Conservation (phyloP, 2,888 invertebrate genomes). For the Automeris io region DNA sequence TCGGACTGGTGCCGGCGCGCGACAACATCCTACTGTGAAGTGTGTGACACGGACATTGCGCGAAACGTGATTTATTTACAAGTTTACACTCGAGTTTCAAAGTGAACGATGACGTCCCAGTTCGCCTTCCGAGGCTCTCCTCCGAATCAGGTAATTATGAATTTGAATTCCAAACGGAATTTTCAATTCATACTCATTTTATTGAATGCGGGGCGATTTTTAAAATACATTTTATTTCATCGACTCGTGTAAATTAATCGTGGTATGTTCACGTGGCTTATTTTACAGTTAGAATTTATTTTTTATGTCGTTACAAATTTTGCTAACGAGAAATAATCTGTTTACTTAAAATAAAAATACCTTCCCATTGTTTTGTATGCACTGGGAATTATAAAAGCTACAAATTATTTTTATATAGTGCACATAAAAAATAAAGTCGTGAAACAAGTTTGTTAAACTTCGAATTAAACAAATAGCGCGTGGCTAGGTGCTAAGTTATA, state of each 20-base stretch:
- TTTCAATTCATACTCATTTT: conserved; percentile 15
- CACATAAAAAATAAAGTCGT: too few species aligned
- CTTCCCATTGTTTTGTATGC: too few species aligned
- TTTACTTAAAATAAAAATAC: neutral
- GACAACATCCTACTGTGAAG: conserved; percentile 67
- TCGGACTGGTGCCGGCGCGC: conserved; percentile 36
- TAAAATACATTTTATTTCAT: conserved; percentile 13
- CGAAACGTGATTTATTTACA: conserved; percentile 45
- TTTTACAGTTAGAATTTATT: neutral
- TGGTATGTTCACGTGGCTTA: conserved; percentile 25
- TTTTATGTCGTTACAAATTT: neutral
- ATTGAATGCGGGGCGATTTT: conserved; percentile 36
- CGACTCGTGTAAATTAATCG: conserved; percentile 14
- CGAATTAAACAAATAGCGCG: too few species aligned
- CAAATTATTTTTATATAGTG: too few species aligned
- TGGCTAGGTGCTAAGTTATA: too few species aligned
- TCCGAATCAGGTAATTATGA: conserved; percentile 63
- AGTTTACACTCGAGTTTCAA: conserved; percentile 40
- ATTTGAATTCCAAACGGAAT: conserved; percentile 10
- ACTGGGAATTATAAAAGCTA: too few species aligned
- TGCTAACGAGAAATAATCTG: neutral
- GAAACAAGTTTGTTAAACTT: too few species aligned
- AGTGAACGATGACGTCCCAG: conserved; percentile 72
- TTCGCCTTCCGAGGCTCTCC: conserved; percentile 75
- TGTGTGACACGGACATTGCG: conserved; percentile 54